Evolutionary conservation across 30 jellyfish, hydroid and myxozoan genomes (phyloP).

Genomic region (Hydra vulgaris): DNA sequence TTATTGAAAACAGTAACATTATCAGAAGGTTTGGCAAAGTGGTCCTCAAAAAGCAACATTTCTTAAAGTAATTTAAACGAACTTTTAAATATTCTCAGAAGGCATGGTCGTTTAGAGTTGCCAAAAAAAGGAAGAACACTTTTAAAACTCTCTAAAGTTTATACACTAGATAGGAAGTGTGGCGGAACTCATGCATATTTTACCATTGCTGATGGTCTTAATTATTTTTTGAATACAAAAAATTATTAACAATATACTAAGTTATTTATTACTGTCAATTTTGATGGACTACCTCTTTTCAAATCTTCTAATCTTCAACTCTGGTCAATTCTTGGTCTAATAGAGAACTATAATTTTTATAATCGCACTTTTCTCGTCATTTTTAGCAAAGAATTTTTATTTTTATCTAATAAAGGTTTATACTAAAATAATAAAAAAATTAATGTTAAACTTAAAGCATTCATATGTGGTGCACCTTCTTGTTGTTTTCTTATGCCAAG

Average conservation of each 20-base stretch:
- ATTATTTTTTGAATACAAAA: background rate
- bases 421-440: background rate
- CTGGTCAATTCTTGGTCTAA: conserved; percentile 41
- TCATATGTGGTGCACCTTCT: conserved; percentile 51
- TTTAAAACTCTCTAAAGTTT: conserved; percentile 10
- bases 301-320: conserved; percentile 33
- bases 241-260: background rate
- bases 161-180: background rate
- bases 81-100: conserved; percentile 4
- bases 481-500: conserved; percentile 30
- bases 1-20: no score
- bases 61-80: background rate
- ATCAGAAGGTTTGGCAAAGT: background rate
- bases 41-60: conserved; percentile 7
- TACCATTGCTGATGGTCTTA: background rate
- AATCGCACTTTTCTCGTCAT: conserved; percentile 2
- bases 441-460: background rate
- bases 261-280: background rate
- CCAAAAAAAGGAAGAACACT: conserved; percentile 33
- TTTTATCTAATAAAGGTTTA: background rate
- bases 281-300: conserved; percentile 19
- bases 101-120: background rate
- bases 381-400: conserved; percentile 11
- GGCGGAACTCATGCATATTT: conserved; percentile 12
- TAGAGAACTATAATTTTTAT: background rate